Evolutionary conservation across 2,113 vertebrate species (phyloP), one percentile per base, ranked within the genome.

Genomic region (Pluvianellus socialis): DNA sequence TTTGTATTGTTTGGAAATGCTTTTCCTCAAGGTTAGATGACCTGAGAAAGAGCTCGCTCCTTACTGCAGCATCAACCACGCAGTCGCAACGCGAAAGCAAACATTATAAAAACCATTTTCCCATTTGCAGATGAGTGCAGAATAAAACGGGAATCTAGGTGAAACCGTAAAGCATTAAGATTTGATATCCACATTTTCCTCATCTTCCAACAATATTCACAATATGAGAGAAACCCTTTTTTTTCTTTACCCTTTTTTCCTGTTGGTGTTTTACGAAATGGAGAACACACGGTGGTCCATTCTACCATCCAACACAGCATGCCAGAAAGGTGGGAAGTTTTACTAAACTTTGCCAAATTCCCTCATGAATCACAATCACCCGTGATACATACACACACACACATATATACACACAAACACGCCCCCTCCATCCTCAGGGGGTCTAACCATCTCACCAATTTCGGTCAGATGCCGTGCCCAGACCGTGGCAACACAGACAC

Each of bases 221-320:
- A 84, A 2, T 13, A 80, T 7, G 16, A 73, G 11, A 83, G 21
- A 88, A 93, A 79, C 2, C 7, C 38, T 38, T 38, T 38, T 38
- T 38, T 38, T 38, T 38, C 38, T 38, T 38, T 9, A 67, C 16
- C 1, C 12, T 42, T 38, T 52, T 26, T 5, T 35, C 4, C 10
- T 28, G 12, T 5, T 67, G 11, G 7, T 23, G 8, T n/a, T 53
- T 42, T 30, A 33, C 42, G 9, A 73, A 63, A 35, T 8, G 22
- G 12, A 73, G n/a, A 77, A 22, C 24, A 72, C 10, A 23, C 5
- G 30, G 7, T 14, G 26, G 19, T 47, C 17, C 28, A 52, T 16
- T 19, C 38, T 53, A 33, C 23, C 38, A 42, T 16, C 28, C 0
- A 0, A 79, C 18, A 22, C 2, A 11, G 10, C 17, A 27, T 5